A percentile compares a stretch with the other conserved stretches of the same genome.
Conservation (phyloP, 2,113 vertebrate genomes). For the Patagioenas fasciata region DNA sequence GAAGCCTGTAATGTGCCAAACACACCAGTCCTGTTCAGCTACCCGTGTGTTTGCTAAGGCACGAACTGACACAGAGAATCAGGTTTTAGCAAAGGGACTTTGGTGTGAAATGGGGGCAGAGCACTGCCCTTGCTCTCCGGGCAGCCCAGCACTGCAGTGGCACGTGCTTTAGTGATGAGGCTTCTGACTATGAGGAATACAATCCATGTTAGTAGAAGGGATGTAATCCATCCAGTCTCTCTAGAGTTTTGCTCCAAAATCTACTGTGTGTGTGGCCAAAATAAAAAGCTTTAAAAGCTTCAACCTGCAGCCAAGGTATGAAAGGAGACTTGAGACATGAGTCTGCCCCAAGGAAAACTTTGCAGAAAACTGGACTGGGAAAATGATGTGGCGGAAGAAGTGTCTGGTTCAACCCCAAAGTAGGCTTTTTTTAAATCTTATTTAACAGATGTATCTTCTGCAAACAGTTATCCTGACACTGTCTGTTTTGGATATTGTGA, state of each 20-base stretch:
- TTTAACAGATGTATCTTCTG: not conserved
- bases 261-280: not conserved
- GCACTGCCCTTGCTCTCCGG: not conserved
- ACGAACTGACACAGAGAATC: not conserved
- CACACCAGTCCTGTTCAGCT: not conserved
- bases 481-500: not conserved
- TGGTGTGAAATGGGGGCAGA: not conserved
- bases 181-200: not conserved
- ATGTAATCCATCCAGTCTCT: not conserved
- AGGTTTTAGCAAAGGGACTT: not conserved
- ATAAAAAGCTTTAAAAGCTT: not conserved
- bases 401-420: not conserved
- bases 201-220: not conserved
- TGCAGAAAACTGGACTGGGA: not conserved
- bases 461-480: not conserved
- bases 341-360: not conserved
- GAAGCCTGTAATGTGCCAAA: not conserved
- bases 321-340: not conserved
- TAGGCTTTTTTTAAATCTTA: not conserved
- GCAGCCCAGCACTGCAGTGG: not conserved
- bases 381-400: not conserved
- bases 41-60: not conserved
- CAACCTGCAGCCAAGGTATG: not conserved
- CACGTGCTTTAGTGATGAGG: not conserved
- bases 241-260: not conserved